Evolutionary conservation across 2,888 invertebrate species (phyloP), one percentile per base, ranked within the genome.

Genomic region (Polydrusus pterygomalis): DNA sequence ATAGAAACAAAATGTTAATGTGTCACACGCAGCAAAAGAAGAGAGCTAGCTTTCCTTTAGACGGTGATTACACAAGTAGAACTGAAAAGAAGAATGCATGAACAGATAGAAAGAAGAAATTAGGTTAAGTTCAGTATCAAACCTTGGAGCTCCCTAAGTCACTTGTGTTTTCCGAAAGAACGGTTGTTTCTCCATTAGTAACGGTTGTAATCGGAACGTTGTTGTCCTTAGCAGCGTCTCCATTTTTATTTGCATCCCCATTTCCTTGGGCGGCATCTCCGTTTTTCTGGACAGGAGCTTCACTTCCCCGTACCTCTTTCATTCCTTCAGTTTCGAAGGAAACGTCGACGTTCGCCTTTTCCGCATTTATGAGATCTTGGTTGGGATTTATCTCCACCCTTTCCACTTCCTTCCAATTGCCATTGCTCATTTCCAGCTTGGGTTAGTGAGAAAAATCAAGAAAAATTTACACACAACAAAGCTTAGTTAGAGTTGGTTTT

Each of bases 381-480:
- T 51, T 74, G n/a, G 70, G 67, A 75, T 81, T 80, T 64, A 82
- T 74, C n/a, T 87, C 87, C 43, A 86, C 81, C 47, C 87, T 80
- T 79, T 87, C 87, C 25, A 88, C 82, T 80, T 88, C 88, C 78
- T 85, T 86, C 88, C 88, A 88, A 67, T 83, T 82, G 56, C 88
- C 88, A 64, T 87, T 85, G 71, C 65, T 79, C 69, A 83, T 70
- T 80, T 87, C 86, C 75, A 87, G 86, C 88, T 87, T 84, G 78
- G 85, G 86, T 87, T 87, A 86, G 86, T 86, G 80, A 80, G 78
- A 78, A 78, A 77, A 80, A 78, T 78, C 62, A 79, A 77, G 78
- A 80, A 77, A 77, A 72, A 75, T 62, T 56, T 40, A 70, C 60
- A 79, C 78, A 78, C 40, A 30, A 70, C 43, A 34, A 49, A 70